Conservation (phyloP, 2,888 invertebrate genomes). For the Meghimatium bilineatum region DNA sequence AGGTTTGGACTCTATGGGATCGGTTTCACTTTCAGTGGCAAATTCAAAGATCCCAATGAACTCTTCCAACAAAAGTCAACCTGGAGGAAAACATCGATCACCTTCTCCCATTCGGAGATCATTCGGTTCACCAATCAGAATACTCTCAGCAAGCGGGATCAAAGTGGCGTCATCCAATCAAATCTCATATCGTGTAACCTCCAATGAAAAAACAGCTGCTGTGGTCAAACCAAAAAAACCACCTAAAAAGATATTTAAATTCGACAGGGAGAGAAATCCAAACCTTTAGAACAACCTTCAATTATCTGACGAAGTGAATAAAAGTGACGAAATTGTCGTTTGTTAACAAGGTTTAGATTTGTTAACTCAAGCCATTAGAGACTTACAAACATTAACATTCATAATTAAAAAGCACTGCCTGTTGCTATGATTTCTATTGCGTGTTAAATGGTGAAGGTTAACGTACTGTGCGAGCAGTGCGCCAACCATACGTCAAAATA, state of each 20-base stretch:
- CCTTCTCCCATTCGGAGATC: not conserved
- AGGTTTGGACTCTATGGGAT: not conserved
- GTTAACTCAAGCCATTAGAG: too few relatives aligned
- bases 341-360: too few relatives aligned
- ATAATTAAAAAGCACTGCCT: too few relatives aligned
- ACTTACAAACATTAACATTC: too few relatives aligned
- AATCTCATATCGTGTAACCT: conserved; percentile 26
- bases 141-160: not conserved
- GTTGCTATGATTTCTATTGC: too few relatives aligned
- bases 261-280: not conserved
- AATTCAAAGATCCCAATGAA: not conserved
- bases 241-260: not conserved
- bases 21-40: not conserved
- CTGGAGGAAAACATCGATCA: not conserved
- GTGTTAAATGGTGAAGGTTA: too few relatives aligned
- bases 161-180: conserved; percentile 26
- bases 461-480: too few relatives aligned
- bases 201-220: not conserved
- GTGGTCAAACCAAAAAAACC: conserved; percentile 6
- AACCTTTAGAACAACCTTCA: not conserved
- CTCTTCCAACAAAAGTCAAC: not conserved
- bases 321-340: conserved; percentile 1
- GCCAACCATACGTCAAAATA: too few relatives aligned
- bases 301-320: not conserved
- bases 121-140: not conserved